phyloP scores from a whole-genome alignment of 2,888 invertebrate species.

The Pammene aurita region DNA sequence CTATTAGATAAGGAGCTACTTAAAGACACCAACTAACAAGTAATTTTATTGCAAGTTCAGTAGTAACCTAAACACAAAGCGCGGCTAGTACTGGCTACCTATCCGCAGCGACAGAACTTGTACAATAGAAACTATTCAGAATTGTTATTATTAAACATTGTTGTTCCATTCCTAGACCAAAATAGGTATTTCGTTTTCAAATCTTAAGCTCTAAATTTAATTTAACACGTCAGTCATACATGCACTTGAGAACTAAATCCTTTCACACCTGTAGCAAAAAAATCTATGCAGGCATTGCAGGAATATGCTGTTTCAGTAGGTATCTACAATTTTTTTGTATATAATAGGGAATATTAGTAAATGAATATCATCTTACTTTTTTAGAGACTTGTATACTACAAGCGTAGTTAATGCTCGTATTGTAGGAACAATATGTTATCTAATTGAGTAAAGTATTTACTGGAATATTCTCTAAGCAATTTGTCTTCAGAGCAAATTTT shows the following conservation, averaged over 20 bases:
- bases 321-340: too few species aligned
- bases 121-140: not conserved
- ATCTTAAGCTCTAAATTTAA: not conserved
- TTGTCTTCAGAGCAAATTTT: slow-evolving; percentile 42
- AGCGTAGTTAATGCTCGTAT: too few species aligned
- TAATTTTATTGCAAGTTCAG: not conserved
- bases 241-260: not conserved
- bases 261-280: too few species aligned
- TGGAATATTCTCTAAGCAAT: slow-evolving; percentile 28
- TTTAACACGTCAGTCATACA: not conserved
- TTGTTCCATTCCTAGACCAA: not conserved
- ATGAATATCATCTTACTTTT: too few species aligned
- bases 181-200: not conserved
- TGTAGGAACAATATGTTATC: too few species aligned
- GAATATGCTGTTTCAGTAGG: too few species aligned
- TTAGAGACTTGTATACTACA: too few species aligned
- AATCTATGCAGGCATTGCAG: too few species aligned
- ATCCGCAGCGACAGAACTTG: not conserved
- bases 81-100: too few species aligned
- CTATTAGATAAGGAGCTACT: too few species aligned
- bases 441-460: too few species aligned
- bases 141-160: not conserved
- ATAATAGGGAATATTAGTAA: too few species aligned
- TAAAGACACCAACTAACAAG: not conserved
- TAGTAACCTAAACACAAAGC: not conserved